Evolutionary conservation across 2,888 invertebrate species (phyloP).

Genomic region (Boloria selene): DNA sequence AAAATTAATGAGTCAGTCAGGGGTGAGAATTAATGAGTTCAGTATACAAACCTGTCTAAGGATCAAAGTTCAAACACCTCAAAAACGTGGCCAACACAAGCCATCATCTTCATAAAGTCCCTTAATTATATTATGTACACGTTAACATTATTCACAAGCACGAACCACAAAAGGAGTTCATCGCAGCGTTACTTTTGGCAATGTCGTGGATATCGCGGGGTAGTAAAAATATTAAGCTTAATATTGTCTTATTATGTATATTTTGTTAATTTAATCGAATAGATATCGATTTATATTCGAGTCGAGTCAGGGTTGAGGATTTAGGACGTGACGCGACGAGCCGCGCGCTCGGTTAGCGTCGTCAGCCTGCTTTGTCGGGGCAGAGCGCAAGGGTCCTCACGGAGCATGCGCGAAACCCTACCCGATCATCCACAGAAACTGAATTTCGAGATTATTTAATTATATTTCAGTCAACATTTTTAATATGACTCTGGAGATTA

Average conservation of each 20-base stretch:
- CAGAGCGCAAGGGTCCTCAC: constrained; percentile 60
- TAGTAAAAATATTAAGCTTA: constrained; percentile 24
- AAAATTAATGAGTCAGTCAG: too few species aligned
- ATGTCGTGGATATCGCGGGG: constrained; percentile 28
- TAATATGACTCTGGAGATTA: constrained; percentile 15
- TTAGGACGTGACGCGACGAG: constrained; percentile 53
- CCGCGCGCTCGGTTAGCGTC: constrained; percentile 64
- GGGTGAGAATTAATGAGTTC: background rate
- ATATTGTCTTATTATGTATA: constrained; percentile 28
- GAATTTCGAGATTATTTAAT: constrained; percentile 42
- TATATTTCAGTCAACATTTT: constrained; percentile 33
- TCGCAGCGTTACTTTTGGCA: constrained; percentile 44
- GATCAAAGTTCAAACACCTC: constrained; percentile 27
- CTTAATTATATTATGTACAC: constrained; percentile 43
- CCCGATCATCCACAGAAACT: constrained; percentile 52
- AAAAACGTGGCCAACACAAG: constrained; percentile 31
- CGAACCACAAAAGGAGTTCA: constrained; percentile 49
- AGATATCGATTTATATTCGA: constrained; percentile 68
- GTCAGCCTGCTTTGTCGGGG: constrained; percentile 59
- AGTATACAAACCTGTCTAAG: constrained; percentile 34
- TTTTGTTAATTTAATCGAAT: constrained; percentile 52
- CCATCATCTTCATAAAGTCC: constrained; percentile 45
- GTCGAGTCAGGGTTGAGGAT: constrained; percentile 41
- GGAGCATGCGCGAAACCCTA: constrained; percentile 70
- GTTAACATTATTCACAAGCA: constrained; percentile 57